A percentile compares a stretch with the other conserved stretches of the same genome.
These are phyloP conservation scores for Coracopsis vasa DNA, from an alignment of 2,113 vertebrate genomes.

Conservation along the genomic window DNA sequence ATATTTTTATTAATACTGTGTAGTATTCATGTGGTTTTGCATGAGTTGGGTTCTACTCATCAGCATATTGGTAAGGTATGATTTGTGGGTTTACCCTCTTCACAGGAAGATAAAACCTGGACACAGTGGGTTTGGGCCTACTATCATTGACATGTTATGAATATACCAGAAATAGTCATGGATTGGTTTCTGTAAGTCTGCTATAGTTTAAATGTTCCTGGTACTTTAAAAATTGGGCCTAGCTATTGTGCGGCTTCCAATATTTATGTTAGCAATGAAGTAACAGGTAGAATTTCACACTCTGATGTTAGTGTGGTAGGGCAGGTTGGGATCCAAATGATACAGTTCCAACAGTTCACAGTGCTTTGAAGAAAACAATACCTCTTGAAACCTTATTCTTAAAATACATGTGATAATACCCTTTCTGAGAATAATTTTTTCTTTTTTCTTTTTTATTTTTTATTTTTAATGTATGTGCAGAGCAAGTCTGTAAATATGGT, in stretches of 20 bases:
- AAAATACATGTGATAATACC: background rate
- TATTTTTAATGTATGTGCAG: background rate
- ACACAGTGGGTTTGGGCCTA: background rate
- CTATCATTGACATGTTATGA: background rate
- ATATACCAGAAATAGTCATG: background rate
- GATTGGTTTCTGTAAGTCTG: background rate
- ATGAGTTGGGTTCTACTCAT: background rate
- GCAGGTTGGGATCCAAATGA: background rate
- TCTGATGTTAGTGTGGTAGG: background rate
- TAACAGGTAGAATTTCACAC: constrained; percentile 39
- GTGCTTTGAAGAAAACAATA: background rate
- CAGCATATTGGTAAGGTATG: background rate
- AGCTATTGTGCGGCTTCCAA: constrained; percentile 18
- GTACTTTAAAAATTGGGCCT: constrained; percentile 34
- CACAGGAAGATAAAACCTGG: background rate
- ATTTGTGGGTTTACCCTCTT: background rate
- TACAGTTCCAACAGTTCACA: background rate
- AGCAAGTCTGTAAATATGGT: background rate
- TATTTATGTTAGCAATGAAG: constrained; percentile 53
- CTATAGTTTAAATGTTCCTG: background rate
- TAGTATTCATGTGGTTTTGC: background rate
- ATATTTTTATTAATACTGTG: background rate
- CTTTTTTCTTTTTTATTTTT: background rate
- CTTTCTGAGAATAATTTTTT: background rate
- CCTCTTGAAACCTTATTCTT: background rate